Conservation (phyloP, 1,140 invertebrate species). For the Magallana angulata region DNA sequence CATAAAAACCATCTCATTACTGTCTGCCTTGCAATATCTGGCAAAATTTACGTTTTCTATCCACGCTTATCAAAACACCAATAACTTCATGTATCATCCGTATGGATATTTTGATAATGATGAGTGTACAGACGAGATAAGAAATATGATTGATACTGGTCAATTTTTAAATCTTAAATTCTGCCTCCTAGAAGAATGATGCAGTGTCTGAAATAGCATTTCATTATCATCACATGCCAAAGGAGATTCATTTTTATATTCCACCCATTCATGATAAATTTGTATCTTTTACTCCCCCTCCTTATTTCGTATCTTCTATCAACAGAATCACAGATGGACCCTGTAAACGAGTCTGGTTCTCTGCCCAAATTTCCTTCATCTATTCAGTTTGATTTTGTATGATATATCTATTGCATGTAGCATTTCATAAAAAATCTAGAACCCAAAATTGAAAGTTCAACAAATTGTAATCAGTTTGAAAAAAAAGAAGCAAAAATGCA, state of each 20-base stretch:
- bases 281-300: not conserved
- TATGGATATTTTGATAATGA: slow-evolving; percentile 4
- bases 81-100: slow-evolving; percentile 17
- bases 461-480: too few relatives aligned
- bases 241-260: slow-evolving; percentile 6
- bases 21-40: not conserved
- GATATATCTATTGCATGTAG: too few relatives aligned
- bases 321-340: not conserved
- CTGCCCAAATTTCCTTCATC: not conserved
- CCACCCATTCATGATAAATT: slow-evolving; percentile 32
- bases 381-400: not conserved
- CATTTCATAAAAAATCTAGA: too few relatives aligned
- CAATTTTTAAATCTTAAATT: not conserved
- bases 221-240: slow-evolving; percentile 16
- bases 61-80: slow-evolving; percentile 3
- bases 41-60: slow-evolving; percentile 10
- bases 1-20: slow-evolving; percentile 4
- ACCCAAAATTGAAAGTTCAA: too few relatives aligned
- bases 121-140: not conserved
- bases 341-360: not conserved
- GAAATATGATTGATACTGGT: slow-evolving; percentile 21
- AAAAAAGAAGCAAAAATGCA: too few relatives aligned
- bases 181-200: not conserved
- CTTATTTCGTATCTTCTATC: not conserved
- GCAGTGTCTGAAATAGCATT: slow-evolving; percentile 19